Evolutionary conservation across 1,140 invertebrate genomes (phyloP).

Genomic region (Pseudoatta argentina): DNA sequence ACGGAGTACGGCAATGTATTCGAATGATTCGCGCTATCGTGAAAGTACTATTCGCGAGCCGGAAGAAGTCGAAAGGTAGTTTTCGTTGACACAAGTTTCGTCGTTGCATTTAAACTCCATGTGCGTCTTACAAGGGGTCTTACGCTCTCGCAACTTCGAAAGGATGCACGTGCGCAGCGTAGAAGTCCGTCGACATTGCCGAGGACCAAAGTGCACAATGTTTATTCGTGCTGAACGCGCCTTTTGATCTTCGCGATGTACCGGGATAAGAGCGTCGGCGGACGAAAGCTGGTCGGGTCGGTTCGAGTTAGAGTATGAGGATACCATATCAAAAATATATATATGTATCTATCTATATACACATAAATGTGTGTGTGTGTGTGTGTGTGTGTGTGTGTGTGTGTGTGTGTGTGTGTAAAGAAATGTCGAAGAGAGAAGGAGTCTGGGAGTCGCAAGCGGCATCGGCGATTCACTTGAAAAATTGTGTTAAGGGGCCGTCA

Average conservation of each 20-base stretch:
- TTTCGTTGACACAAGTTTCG: constrained; percentile 25
- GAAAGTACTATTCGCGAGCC: not conserved
- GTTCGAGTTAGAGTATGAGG: not conserved
- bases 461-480: constrained; percentile 60
- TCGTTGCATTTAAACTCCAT: constrained; percentile 40
- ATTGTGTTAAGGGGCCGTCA: constrained; percentile 70
- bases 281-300: not conserved
- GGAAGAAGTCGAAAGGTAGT: constrained; percentile 15
- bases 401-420: not conserved
- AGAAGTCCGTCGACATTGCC: constrained; percentile 25
- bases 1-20: not conserved
- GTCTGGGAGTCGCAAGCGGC: constrained; percentile 13
- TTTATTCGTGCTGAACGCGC: constrained; percentile 53
- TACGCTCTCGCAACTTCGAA: constrained; percentile 49
- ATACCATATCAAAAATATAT: not conserved
- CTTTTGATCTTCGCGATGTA: constrained; percentile 54
- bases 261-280: not conserved
- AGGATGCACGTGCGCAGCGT: constrained; percentile 36
- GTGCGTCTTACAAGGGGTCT: constrained; percentile 32
- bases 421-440: not conserved
- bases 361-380: no score
- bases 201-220: constrained; percentile 52
- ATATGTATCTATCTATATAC: no score
- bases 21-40: constrained; percentile 30
- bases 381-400: no score